Conservation (phyloP, 2,113 vertebrate species). For the Taxidea taxus region DNA sequence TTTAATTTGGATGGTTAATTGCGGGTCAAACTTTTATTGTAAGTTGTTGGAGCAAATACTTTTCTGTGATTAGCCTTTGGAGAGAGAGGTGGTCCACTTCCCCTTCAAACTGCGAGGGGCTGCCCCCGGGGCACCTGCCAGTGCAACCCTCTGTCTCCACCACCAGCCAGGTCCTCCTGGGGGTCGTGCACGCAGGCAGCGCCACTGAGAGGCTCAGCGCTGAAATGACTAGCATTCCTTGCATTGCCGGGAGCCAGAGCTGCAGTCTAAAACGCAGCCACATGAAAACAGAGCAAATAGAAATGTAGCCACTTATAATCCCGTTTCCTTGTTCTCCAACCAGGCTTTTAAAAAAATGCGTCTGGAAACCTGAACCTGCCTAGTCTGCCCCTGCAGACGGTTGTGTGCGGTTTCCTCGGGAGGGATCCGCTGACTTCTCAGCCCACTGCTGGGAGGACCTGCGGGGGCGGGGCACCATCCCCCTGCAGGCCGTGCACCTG, state of each 20-base stretch:
- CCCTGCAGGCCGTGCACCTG: background rate
- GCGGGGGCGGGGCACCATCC: background rate
- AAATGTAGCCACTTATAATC: background rate
- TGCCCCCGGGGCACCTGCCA: too few species aligned
- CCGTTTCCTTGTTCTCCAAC: background rate
- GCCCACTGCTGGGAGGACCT: rapidly evolving
- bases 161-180: too few species aligned
- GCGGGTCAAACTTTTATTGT: background rate
- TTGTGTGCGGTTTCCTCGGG: background rate
- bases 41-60: background rate
- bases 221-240: background rate
- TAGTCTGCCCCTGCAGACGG: background rate
- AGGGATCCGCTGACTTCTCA: background rate
- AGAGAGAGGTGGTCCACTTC: background rate
- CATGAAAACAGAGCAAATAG: background rate
- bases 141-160: rapidly evolving
- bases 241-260: background rate
- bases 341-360: background rate
- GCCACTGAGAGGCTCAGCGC: background rate
- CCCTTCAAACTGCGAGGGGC: background rate
- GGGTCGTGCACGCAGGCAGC: rapidly evolving
- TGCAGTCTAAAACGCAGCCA: background rate
- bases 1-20: background rate
- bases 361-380: background rate
- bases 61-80: background rate